Evolutionary conservation across 2,113 vertebrate species (phyloP), one percentile per base, ranked within the genome.

Genomic region (Turdus rufiventris): DNA sequence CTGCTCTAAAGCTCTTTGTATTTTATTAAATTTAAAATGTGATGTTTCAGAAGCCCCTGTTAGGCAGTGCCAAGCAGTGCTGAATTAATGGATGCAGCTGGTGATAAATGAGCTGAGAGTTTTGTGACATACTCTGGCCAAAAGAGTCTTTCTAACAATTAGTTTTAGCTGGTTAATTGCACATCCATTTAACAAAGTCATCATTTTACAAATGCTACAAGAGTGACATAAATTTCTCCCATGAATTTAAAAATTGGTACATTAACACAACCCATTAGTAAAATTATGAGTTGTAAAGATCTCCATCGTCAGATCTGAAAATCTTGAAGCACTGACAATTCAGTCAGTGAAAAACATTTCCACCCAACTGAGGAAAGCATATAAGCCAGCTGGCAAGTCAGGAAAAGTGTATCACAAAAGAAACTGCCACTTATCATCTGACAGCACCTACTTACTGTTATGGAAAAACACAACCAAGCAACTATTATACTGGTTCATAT

Each of bases 121-220:
- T 96, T 95, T 90, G 94, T 94, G 94, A 97, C 82, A 94, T 92
- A 92, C 26, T 92, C 88, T 96, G 95, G 97, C 92, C 91, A 97
- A 97, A 97, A 97, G 91, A 97, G 33, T 93, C 95, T 97, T 96
- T 94, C 85, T 96, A 97, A 97, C 94, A 91, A 97, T 97, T 93
- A 95, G 94, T 97, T 97, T 97, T 94, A 96, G 91, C 77, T 85
- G 76, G 76, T 88, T 98, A 98, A 97, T 97, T 97, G 96, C 93
- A 85, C 82, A 94, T 94, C 96, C 96, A 97, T 98, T 96, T 97
- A 97, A 97, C 80, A 97, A 97, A 96, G 95, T 92, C 90, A 96
- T 97, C 93, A 95, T 96, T 97, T 97, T 92, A 94, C 81, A 96
- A 97, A 97, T 94, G 83, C 74, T 95, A 96, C 95, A 92, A 93